Percentiles rank a stretch among this genome's conserved stretches.
phyloP scores from a whole-genome alignment of 2,888 invertebrate species.

The Melangyna quadrimaculata region DNA sequence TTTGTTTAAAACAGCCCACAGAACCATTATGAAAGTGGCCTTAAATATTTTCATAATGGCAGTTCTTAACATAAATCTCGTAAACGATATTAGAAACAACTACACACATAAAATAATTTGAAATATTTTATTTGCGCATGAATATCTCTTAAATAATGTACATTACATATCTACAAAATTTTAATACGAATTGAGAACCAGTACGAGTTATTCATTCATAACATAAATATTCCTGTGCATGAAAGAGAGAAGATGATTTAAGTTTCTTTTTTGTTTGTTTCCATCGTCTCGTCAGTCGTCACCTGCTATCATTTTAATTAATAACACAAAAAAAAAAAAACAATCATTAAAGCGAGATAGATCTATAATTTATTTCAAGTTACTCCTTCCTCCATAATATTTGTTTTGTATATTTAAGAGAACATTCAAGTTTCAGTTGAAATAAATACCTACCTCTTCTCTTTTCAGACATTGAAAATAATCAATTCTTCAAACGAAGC shows the following conservation, averaged over 20 bases:
- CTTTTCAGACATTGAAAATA: background rate
- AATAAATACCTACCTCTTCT: background rate
- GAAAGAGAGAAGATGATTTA: conserved; percentile 10
- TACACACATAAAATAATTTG: background rate
- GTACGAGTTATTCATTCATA: conserved; percentile 1
- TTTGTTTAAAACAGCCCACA: no score
- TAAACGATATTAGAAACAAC: conserved; percentile 27
- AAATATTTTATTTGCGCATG: conserved; percentile 7
- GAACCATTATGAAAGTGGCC: no score
- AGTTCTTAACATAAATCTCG: conserved; percentile 1
- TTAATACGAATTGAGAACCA: no score
- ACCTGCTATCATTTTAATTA: conserved; percentile 43
- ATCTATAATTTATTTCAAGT: background rate
- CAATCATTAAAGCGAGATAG: conserved; percentile 11
- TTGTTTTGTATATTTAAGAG: conserved; percentile 58
- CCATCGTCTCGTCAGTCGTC: background rate
- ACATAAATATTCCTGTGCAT: background rate
- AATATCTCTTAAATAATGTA: conserved; percentile 22
- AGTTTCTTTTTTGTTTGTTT: background rate
- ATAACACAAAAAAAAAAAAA: conserved; percentile 4
- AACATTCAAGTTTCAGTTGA: background rate
- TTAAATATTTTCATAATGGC: background rate
- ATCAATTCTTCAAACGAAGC: conserved; percentile 4
- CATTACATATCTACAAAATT: background rate
- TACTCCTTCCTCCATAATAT: background rate